Percentiles rank a stretch among this genome's conserved stretches.
Evolutionary conservation across 2,113 vertebrate species (phyloP).

Genomic region (Psittacula cyanocephala): DNA sequence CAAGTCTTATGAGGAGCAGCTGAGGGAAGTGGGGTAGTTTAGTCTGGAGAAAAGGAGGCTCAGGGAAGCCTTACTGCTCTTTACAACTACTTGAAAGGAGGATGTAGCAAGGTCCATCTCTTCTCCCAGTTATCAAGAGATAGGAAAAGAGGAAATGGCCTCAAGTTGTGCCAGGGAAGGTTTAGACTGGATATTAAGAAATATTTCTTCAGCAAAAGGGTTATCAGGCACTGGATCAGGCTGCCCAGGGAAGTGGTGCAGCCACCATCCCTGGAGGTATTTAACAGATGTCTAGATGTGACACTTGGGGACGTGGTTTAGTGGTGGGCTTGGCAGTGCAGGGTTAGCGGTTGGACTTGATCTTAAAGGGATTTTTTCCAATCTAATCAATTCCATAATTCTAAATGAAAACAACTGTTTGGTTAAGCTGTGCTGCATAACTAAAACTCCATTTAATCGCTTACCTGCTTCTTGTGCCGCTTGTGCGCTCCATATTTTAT

Average conservation of each 20-base stretch:
- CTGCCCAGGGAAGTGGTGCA: neutral
- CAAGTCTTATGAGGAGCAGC: neutral
- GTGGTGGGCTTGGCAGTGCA: neutral
- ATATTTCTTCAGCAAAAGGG: neutral
- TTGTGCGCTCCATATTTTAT: neutral
- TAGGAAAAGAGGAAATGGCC: neutral
- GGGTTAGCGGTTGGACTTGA: neutral
- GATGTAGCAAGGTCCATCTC: neutral
- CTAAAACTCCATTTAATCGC: neutral
- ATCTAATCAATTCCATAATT: neutral
- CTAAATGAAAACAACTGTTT: neutral
- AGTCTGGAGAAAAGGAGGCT: neutral
- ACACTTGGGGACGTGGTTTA: neutral
- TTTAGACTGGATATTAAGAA: neutral
- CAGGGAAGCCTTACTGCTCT: neutral
- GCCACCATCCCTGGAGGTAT: neutral
- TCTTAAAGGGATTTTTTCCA: neutral
- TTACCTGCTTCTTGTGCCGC: accelerated
- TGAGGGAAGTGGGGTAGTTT: neutral
- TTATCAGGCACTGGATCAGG: neutral
- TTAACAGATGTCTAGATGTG: neutral
- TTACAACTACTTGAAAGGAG: neutral
- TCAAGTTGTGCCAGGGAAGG: neutral
- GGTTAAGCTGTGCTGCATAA: neutral
- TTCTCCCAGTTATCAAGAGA: neutral